phyloP scores from a whole-genome alignment of 37 sponge, comb jelly and placozoan genomes.

The Halichondria panicea region DNA sequence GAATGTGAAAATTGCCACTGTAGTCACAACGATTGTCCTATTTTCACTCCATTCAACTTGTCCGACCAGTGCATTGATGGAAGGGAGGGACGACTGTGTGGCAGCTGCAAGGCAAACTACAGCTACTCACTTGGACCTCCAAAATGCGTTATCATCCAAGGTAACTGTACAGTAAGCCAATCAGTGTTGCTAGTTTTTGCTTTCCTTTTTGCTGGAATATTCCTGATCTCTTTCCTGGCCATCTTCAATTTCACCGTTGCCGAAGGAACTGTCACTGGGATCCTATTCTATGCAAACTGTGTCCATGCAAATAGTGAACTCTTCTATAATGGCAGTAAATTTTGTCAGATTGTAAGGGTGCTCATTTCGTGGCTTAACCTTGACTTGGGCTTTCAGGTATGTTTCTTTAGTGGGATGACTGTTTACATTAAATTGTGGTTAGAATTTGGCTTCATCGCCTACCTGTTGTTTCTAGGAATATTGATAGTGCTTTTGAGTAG shows the following conservation, averaged over 20 bases:
- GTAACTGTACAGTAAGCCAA: neutral
- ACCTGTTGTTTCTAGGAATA: neutral
- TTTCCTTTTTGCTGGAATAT: constrained; percentile 22
- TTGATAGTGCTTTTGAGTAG: neutral
- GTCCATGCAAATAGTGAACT: neutral
- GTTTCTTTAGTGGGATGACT: constrained; percentile 20
- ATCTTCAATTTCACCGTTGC: constrained; percentile 14
- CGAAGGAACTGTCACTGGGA: constrained; percentile 14
- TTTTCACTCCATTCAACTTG: too few relatives aligned
- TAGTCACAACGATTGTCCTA: too few relatives aligned
- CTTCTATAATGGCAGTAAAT: neutral
- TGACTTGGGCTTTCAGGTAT: constrained; percentile 15
- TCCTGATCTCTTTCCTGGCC: constrained; percentile 12
- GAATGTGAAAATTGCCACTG: too few relatives aligned
- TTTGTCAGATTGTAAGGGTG: neutral
- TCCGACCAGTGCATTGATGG: neutral
- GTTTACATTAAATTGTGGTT: constrained; percentile 5
- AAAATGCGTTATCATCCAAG: neutral
- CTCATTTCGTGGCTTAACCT: constrained; percentile 21
- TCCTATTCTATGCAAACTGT: constrained; percentile 20
- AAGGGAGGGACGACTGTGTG: constrained; percentile 8
- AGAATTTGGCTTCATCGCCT: constrained; percentile 20
- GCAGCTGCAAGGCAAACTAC: neutral
- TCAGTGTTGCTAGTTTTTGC: constrained; percentile 1
- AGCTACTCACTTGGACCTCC: neutral